A percentile compares a stretch with the other conserved stretches of the same genome.
Evolutionary conservation across 2,888 invertebrate species (phyloP).

Genomic region (Cacoxenus indagator): DNA sequence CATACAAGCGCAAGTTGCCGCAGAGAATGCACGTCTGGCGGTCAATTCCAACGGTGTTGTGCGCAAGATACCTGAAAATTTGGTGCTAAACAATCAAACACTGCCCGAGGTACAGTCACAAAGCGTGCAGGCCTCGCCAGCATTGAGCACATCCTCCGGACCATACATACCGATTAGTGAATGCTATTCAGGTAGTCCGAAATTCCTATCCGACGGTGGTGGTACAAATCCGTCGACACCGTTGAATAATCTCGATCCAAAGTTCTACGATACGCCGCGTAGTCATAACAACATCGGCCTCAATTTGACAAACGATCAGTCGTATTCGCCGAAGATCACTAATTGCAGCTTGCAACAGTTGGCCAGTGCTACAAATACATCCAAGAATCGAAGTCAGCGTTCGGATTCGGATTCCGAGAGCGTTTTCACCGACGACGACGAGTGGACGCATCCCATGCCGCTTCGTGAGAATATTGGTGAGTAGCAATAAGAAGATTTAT

Average conservation of each 20-base stretch:
- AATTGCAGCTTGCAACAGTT: slow-evolving; percentile 64
- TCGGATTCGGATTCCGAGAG: slow-evolving; percentile 78
- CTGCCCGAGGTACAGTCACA: slow-evolving; percentile 58
- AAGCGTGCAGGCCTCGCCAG: slow-evolving; percentile 74
- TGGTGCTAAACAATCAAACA: slow-evolving; percentile 66
- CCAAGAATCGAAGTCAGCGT: slow-evolving; percentile 54
- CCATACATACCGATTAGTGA: slow-evolving; percentile 94
- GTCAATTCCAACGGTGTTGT: slow-evolving; percentile 62
- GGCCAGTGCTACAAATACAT: slow-evolving; percentile 41
- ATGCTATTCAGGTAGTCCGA: slow-evolving; percentile 85
- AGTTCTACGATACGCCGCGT: slow-evolving; percentile 73
- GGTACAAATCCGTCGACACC: slow-evolving; percentile 63
- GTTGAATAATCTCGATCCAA: slow-evolving; percentile 72
- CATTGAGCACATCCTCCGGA: slow-evolving; percentile 79
- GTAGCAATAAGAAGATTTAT: slow-evolving; percentile 25
- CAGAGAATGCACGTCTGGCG: slow-evolving; percentile 52
- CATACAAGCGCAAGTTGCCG: slow-evolving; percentile 48
- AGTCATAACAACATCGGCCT: slow-evolving; percentile 70
- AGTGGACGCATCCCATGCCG: slow-evolving; percentile 74
- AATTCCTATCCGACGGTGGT: slow-evolving; percentile 48
- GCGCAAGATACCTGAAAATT: slow-evolving; percentile 70
- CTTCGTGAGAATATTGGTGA: slow-evolving; percentile 68
- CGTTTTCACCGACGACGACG: slow-evolving; percentile 80
- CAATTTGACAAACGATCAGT: slow-evolving; percentile 71
- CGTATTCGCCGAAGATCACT: slow-evolving; percentile 70